These are phyloP conservation scores for Pteronotus mesoamericanus DNA, from an alignment of 2,797 vertebrate species.

Conservation along the genomic window DNA sequence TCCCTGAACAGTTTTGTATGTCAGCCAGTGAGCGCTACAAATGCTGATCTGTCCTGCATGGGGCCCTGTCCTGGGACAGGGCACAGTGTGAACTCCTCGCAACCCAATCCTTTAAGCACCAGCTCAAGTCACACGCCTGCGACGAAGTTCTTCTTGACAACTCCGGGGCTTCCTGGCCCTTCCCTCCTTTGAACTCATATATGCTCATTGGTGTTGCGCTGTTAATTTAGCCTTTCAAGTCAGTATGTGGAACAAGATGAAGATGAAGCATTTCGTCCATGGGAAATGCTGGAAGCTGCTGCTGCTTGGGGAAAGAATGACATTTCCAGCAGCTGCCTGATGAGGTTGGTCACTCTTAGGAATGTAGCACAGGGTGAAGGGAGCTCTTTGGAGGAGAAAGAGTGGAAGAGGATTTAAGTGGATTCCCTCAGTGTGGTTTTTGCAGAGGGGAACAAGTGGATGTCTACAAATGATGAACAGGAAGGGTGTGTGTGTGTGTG, in stretches of 20 bases:
- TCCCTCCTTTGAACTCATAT: background rate
- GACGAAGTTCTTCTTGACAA: slow-evolving; percentile 14
- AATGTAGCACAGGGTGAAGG: background rate
- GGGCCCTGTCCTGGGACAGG: background rate
- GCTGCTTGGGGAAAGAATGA: background rate
- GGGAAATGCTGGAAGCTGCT: background rate
- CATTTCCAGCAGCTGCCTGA: background rate
- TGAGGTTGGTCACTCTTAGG: background rate
- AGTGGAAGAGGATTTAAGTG: background rate
- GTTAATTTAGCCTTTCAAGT: background rate
- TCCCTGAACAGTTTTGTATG: background rate
- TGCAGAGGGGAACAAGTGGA: background rate
- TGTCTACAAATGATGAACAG: background rate
- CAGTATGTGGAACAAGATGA: background rate
- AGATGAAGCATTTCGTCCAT: background rate
- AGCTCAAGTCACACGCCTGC: background rate
- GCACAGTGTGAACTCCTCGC: background rate
- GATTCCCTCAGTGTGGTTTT: background rate
- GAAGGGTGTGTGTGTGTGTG: background rate
- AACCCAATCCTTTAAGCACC: slow-evolving; percentile 50
- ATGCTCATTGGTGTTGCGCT: background rate
- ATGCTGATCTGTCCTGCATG: slow-evolving; percentile 36
- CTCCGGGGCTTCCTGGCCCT: background rate
- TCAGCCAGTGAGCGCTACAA: slow-evolving; percentile 42
- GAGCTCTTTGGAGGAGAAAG: background rate